Percentiles rank a stretch among this genome's conserved stretches.
These are phyloP conservation scores for Psilanteris sp. DNA, from an alignment of 1,140 invertebrate genomes.

Conservation along the genomic window DNA sequence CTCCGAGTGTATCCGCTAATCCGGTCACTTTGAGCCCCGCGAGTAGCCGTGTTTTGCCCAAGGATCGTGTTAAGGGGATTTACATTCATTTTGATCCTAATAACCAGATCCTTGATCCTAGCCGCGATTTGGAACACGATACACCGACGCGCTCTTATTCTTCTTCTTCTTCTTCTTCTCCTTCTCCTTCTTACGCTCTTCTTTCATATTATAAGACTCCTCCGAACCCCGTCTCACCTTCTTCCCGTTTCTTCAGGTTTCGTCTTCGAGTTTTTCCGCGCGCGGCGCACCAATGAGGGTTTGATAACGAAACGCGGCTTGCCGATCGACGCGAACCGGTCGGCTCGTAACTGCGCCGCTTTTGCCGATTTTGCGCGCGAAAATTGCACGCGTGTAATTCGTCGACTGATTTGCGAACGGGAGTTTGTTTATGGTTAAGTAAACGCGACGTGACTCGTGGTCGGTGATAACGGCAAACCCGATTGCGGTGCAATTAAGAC, in stretches of 20 bases:
- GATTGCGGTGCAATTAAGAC: conserved; percentile 55
- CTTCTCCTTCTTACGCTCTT: background rate
- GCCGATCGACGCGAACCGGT: too few relatives aligned
- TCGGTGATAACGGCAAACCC: conserved; percentile 29
- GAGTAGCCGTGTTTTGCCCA: conserved; percentile 80
- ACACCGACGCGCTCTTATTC: conserved; percentile 52
- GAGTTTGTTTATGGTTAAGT: conserved; percentile 43
- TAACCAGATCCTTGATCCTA: conserved; percentile 79
- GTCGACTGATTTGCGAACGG: conserved; percentile 16
- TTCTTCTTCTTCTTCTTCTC: conserved; percentile 4
- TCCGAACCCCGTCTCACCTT: conserved; percentile 1
- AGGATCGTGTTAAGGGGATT: conserved; percentile 81
- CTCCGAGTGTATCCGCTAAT: conserved; percentile 72
- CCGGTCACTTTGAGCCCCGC: conserved; percentile 76
- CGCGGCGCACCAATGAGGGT: too few relatives aligned
- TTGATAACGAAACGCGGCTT: too few relatives aligned
- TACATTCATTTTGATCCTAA: conserved; percentile 81
- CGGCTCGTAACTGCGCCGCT: background rate
- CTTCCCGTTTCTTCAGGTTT: background rate
- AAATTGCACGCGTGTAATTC: conserved; percentile 8
- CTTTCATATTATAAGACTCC: too few relatives aligned
- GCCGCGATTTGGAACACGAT: conserved; percentile 79
- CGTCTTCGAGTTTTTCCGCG: too few relatives aligned
- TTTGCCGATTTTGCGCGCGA: too few relatives aligned
- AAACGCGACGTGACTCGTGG: conserved; percentile 27